Evolutionary conservation across 37 sponge, comb jelly and placozoan genomes (phyloP).

Genomic region (Diacarnus erythraeanus): DNA sequence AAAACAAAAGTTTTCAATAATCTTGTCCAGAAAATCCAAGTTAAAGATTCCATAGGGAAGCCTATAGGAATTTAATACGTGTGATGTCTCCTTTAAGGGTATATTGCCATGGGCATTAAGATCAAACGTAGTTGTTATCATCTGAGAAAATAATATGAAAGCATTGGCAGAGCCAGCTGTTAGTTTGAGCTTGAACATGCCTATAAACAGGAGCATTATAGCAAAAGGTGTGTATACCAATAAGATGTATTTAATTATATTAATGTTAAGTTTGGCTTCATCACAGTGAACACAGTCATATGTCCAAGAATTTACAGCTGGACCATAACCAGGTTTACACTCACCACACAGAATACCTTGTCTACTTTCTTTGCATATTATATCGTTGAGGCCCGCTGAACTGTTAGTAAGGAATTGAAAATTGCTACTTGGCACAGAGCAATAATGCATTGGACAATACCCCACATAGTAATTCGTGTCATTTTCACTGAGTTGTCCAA

Average conservation of each 20-base stretch:
- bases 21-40: conserved; percentile 18
- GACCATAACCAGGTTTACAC: conserved; percentile 18
- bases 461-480: not conserved
- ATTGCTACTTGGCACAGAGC: not conserved
- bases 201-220: conserved; percentile 23
- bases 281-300: conserved; percentile 26
- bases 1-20: conserved; percentile 10
- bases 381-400: not conserved
- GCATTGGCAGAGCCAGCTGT: conserved; percentile 38
- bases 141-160: conserved; percentile 51
- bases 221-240: conserved; percentile 20
- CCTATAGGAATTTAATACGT: conserved; percentile 1
- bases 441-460: not conserved
- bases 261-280: not conserved
- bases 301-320: conserved; percentile 1
- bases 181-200: conserved; percentile 44
- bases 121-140: conserved; percentile 14
- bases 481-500: conserved; percentile 8
- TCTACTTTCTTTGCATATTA: conserved; percentile 29
- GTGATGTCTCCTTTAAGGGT: not conserved
- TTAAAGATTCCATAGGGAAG: conserved; percentile 44
- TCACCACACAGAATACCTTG: conserved; percentile 35
- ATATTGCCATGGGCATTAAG: conserved; percentile 7
- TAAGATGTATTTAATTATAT: not conserved
- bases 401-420: not conserved